Base-by-base conservation (phyloP, 2,888 invertebrate genomes). In the Arenicola marina region DNA sequence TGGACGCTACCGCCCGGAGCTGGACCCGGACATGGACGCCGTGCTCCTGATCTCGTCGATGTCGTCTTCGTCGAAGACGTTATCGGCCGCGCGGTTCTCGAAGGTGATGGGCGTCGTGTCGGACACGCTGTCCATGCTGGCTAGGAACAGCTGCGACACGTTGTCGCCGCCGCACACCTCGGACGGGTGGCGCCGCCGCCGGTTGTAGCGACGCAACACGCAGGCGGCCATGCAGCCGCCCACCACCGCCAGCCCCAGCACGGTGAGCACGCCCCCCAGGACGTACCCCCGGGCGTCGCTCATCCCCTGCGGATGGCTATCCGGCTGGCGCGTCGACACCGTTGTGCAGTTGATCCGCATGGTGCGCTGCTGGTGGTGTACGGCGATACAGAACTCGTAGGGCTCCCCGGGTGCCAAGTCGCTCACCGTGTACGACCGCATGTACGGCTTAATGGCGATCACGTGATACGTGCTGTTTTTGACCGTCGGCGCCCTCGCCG, bases 311-410 rank as follows among this genome's bases (percentile, higher is more conserved):
- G 43, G 31, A 11, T 26, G 18, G 44, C 62, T 54, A n/a, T 34
- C 33, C 2, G 48, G 34, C 4, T 31, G 21, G 45, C 61, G 51
- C 1, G 71, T 71, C 43, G 58, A 26, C 7, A 64, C 65, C n/a
- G 33, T 28, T 21, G 67, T 63, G 56, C 71, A 71, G 63, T 69
- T 69, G 55, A 71, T 62, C 3, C 43, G 43, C 46, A 63, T 34
- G 4, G 54, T 53, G 29, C 54, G 43, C 3, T 53, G 51, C 15
- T 53, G 31, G 46, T 62, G 65, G 21, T 65, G 48, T 24, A 68
- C 57, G 7, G 66, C 64, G 26, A 71, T 62, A 56, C 71, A 71
- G 45, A 71, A 66, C 63, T 69, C 66, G 59, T 71, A 69, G 4
- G n/a, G 46, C 2, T 67, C 62, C 24, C 53, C 33, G 2, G 69